Evolutionary conservation across 2,797 vertebrate genomes (phyloP), one percentile per base, ranked within the genome.

Genomic region (Gymnodraco acuticeps): DNA sequence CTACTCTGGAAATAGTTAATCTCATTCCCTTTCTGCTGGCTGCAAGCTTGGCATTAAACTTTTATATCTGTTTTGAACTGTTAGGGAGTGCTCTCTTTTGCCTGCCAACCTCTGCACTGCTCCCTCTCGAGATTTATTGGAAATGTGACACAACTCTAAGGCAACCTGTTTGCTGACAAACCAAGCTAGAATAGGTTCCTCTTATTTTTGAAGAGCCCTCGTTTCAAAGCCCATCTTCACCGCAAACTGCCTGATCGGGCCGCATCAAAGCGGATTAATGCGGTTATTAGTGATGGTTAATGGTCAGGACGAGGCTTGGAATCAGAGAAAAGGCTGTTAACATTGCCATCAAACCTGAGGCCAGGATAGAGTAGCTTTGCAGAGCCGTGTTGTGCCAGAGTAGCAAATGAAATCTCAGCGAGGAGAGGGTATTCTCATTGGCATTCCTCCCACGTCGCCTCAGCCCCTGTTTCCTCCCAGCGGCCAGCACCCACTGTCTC

Each of bases 31-130:
- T 56, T 75, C 81, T 89, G 82, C 73, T 45, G 75, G 70, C 89
- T 93, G 84, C 78, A 81, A 91, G 89, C 85, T 77, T 67, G 64
- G 60, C 78, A 93, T 94, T 89, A 92, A 94, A 93, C 73, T 90
- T 95, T 94, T 83, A 94, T 92, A 65, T 82, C 70, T 83, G 84
- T 93, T 95, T 94, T 92, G 76, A 93, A 86, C 87, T 82, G 79
- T 87, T 82, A 64, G 58, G 63, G 65, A 75, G 73, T 55, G 75
- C 64, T 74, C 64, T 79, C 61, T 77, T 70, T 81, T 69, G 64
- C 64, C 60, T 82, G 70, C 77, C 78, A 75, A 82, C 81, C 87
- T 83, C 79, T 87, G 76, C 78, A 75, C 84, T 63, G 78, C 78
- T 67, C 66, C 38, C 12, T 17, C 42, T 4, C 58, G n/a, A 48